Conservation (phyloP, 2,797 vertebrate genomes). For the Pyrocephalus nanus region DNA sequence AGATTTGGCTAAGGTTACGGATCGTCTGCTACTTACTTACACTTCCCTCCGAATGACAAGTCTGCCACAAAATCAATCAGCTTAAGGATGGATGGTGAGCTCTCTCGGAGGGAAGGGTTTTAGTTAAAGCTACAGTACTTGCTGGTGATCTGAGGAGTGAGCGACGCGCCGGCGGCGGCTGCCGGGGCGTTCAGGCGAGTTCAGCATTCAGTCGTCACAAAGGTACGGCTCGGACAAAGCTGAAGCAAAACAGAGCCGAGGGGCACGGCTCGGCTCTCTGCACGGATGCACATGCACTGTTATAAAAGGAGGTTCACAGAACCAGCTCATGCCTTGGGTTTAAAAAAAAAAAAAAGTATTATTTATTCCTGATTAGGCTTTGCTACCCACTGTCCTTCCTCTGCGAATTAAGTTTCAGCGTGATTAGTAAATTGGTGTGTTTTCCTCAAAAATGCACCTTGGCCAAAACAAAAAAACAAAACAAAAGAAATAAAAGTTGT, state of each 20-base stretch:
- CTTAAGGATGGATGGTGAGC: neutral
- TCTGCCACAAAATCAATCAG: neutral
- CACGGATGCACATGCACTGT: neutral
- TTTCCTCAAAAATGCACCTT: neutral
- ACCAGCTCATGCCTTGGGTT: constrained; percentile 7
- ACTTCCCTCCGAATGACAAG: neutral
- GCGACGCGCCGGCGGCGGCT: neutral
- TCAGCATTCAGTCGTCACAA: constrained; percentile 32
- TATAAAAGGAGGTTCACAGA: constrained; percentile 38
- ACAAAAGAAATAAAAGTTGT: neutral
- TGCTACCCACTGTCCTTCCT: neutral
- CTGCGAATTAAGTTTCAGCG: neutral
- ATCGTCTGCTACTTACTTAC: neutral
- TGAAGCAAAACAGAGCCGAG: neutral
- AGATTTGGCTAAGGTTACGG: constrained; percentile 14
- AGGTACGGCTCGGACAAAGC: constrained; percentile 35
- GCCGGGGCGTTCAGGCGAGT: neutral
- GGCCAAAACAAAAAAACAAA: neutral
- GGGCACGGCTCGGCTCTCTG: neutral
- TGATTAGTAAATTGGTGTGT: neutral
- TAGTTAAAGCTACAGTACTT: constrained; percentile 39
- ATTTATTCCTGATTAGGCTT: neutral
- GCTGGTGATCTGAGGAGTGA: constrained; percentile 30
- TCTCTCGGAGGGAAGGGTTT: neutral
- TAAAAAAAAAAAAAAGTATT: neutral